Evolutionary conservation across 1,140 invertebrate species (phyloP).

Genomic region (Cydia amplana): DNA sequence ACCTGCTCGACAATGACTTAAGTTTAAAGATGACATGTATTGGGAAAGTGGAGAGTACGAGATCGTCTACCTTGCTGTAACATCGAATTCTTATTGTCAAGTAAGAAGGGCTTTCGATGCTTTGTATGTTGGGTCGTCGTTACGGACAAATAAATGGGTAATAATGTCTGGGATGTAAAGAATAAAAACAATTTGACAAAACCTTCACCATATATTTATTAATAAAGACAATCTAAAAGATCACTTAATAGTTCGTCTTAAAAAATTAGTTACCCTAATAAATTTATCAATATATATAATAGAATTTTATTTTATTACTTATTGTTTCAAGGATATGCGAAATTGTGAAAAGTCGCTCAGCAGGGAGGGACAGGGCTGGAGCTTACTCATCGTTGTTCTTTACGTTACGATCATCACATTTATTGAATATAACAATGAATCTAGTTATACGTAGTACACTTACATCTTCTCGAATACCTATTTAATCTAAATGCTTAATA

Average conservation of each 20-base stretch:
- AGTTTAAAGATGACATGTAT: no score
- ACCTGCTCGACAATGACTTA: no score
- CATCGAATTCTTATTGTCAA: no score
- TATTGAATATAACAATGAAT: slow-evolving; percentile 74
- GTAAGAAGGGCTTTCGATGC: not conserved
- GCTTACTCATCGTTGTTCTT: slow-evolving; percentile 67
- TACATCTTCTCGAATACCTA: slow-evolving; percentile 67
- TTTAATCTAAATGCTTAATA: slow-evolving; percentile 73
- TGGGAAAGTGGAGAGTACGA: no score
- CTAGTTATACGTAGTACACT: slow-evolving; percentile 67
- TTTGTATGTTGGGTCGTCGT: not conserved
- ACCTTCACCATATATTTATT: slow-evolving; percentile 80
- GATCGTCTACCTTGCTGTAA: no score
- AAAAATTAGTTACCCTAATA: slow-evolving; percentile 79
- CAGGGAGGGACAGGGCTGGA: slow-evolving; percentile 58
- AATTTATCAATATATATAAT: slow-evolving; percentile 78
- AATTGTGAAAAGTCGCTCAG: slow-evolving; percentile 72
- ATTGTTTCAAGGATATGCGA: slow-evolving; percentile 79
- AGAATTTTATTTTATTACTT: slow-evolving; percentile 77
- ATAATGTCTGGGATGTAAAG: slow-evolving; percentile 38
- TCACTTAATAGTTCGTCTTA: slow-evolving; percentile 78
- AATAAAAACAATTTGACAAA: slow-evolving; percentile 76
- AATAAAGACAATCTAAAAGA: slow-evolving; percentile 80
- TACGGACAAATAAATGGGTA: not conserved
- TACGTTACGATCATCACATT: slow-evolving; percentile 70